Evolutionary conservation across 1,140 invertebrate species (phyloP), one percentile per base, ranked within the genome.

Genomic region (Caerostris darwini): DNA sequence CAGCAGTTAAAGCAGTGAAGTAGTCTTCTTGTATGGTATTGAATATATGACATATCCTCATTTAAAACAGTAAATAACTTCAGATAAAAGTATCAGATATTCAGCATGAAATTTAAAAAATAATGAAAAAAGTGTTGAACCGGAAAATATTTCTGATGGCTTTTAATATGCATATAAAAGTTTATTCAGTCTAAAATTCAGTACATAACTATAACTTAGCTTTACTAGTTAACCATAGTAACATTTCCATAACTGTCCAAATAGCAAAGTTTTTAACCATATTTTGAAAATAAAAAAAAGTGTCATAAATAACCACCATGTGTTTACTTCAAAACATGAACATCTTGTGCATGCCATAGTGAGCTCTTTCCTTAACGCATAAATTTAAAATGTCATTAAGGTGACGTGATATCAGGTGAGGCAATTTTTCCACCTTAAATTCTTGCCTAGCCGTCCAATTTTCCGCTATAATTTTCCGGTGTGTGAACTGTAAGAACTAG

Each of bases 391-490:
- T 53, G 69, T 77, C 71, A 77, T 77, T 77, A 77, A 12, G 12
- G 71, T 10, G 34, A 77, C 71, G 10, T 12, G 71, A 77, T 8
- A 77, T 53, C 71, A 77, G 71, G 71, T 77, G 34, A 77, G 71
- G 10, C 71, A 77, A 77, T 77, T 77, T 77, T 77, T 77, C 71
- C 71, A 77, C 71, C 71, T 77, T 77, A 77, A 77, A 77, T 53
- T 77, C 71, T 50, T 53, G 34, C 71, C 8, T 50, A 12, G 71
- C 71, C 53, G 71, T 77, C 71, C 71, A 77, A 77, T 77, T 77
- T 77, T 77, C 69, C 69, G 19, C 69, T 50, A 50, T 77, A 77
- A 77, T 77, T 77, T 77, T 77, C 71, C 71, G 71, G 71, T 77
- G 71, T 5, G 53, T 77, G 71, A 7, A 7, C 34, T 77, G 50